Conservation (phyloP, 2,888 invertebrate genomes). For the Caenorhabditis angaria region DNA sequence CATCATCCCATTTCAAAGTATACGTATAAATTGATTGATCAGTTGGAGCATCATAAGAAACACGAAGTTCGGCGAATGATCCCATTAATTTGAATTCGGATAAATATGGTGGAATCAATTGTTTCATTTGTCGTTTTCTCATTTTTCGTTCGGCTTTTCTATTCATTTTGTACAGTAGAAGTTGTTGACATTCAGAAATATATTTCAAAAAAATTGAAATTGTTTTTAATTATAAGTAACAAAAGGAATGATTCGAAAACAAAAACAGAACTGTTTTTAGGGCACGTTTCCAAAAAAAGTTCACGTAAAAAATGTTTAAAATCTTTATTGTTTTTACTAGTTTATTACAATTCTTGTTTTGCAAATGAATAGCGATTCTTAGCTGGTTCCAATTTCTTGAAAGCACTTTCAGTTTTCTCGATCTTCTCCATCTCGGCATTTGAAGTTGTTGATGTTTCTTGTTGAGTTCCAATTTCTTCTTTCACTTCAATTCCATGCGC, state of each 20-base stretch:
- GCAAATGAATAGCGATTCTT: constrained; percentile 34
- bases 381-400: constrained; percentile 34
- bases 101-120: constrained; percentile 18
- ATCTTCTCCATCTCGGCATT: constrained; percentile 1
- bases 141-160: no score
- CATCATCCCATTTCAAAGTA: constrained; percentile 15
- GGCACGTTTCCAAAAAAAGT: no score
- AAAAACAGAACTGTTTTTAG: no score
- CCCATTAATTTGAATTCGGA: constrained; percentile 6
- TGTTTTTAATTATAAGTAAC: no score
- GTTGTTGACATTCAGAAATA: no score
- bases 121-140: neutral
- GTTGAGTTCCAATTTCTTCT: constrained; percentile 10
- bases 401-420: constrained; percentile 25
- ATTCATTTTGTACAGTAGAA: no score
- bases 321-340: no score
- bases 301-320: neutral
- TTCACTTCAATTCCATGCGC: constrained; percentile 9
- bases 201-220: no score
- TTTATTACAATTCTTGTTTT: constrained; percentile 22
- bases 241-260: no score
- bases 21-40: constrained; percentile 22
- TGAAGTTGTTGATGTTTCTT: neutral
- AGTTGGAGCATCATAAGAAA: constrained; percentile 28
- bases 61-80: constrained; percentile 18